A percentile compares a stretch with the other conserved stretches of the same genome.
These are phyloP conservation scores for Zoanthus gigantus DNA, from an alignment of 92 coral and sea anemone species.

Conservation along the genomic window DNA sequence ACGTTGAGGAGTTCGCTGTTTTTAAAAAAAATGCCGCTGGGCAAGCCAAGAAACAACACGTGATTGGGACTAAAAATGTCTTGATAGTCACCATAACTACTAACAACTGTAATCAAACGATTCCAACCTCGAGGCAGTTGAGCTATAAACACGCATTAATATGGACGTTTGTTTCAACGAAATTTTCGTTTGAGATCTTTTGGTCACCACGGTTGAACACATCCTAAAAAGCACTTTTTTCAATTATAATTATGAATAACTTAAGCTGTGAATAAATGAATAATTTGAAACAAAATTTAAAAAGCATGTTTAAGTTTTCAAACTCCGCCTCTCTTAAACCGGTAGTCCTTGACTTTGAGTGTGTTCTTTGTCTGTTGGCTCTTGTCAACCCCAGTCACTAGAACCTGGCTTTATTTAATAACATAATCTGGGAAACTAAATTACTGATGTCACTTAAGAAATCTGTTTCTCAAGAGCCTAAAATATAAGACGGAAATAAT, in stretches of 20 bases:
- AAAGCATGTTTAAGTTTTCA: conserved; percentile 62
- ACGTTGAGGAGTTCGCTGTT: too few relatives aligned
- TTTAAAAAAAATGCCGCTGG: too few relatives aligned
- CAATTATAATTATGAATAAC: background rate
- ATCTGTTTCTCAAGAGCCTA: conserved; percentile 36
- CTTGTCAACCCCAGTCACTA: background rate
- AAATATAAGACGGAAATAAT: background rate
- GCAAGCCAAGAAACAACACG: too few relatives aligned
- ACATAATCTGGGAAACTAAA: conserved; percentile 3
- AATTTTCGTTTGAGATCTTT: background rate
- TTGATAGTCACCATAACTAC: too few relatives aligned
- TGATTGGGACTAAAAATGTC: too few relatives aligned
- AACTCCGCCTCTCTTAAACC: conserved; percentile 61
- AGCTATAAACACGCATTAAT: background rate
- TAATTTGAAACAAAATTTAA: conserved; percentile 66
- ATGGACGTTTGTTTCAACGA: background rate
- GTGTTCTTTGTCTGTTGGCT: conserved; percentile 46
- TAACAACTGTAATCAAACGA: too few relatives aligned
- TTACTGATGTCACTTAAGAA: conserved; percentile 22
- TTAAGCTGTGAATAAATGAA: conserved; percentile 32
- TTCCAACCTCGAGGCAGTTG: too few relatives aligned
- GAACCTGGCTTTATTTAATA: conserved; percentile 19
- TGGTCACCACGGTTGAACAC: background rate
- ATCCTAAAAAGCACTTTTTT: conserved; percentile 23
- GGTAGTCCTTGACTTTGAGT: conserved; percentile 3